A percentile compares a stretch with the other conserved stretches of the same genome.
These are phyloP conservation scores for Phaetusa simplex DNA, from an alignment of 2,113 vertebrate genomes.

Conservation along the genomic window DNA sequence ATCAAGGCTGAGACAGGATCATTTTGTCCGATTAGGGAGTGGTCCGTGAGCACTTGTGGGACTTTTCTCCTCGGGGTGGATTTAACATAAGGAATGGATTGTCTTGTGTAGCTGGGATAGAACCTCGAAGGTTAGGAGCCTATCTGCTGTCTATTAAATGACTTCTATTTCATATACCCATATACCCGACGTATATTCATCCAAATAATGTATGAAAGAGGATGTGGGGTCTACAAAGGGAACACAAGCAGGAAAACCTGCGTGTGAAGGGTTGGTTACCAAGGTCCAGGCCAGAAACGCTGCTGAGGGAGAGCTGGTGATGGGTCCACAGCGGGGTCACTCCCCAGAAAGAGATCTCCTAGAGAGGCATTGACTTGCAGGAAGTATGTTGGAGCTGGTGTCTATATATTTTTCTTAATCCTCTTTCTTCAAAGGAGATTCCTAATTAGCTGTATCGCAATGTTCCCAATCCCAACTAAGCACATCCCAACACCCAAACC, in stretches of 20 bases:
- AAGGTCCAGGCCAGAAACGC: background rate
- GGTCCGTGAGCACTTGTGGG: background rate
- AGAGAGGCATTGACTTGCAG: fast-evolving
- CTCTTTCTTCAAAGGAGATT: background rate
- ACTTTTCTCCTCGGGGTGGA: background rate
- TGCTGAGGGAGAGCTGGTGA: background rate
- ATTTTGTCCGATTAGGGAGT: background rate
- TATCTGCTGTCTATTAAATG: background rate
- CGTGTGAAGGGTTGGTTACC: background rate
- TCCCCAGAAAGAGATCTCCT: background rate
- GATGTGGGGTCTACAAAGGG: background rate
- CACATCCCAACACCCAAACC: background rate
- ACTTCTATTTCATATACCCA: background rate
- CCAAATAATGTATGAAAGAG: background rate
- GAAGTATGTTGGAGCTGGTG: background rate
- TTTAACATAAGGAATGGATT: background rate
- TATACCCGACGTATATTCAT: no score
- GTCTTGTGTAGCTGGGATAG: background rate
- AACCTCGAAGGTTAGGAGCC: background rate
- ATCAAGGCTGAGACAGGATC: background rate
- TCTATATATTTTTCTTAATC: background rate
- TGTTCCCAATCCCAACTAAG: background rate
- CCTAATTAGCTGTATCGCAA: fast-evolving
- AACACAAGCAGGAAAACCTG: background rate
- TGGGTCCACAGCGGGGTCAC: no score